Evolutionary conservation across 2,797 vertebrate species (phyloP), one percentile per base, ranked within the genome.

Genomic region (Hephaestus fuliginosus): DNA sequence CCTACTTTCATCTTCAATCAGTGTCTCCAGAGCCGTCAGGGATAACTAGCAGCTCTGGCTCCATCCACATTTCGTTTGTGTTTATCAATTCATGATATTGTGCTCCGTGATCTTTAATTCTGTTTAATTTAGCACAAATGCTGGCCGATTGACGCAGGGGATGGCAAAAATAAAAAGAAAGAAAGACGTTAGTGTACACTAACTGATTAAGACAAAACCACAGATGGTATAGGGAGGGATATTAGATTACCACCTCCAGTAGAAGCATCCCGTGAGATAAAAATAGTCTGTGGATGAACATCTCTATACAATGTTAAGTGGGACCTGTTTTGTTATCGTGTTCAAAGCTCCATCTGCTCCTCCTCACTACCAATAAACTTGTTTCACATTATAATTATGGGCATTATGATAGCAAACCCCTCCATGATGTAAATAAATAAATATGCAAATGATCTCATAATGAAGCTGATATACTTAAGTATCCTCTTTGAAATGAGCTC

Each of bases 1-100:
- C 90, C 94, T 95, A 90, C 91, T 93, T 96, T 95, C 92, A 95
- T 93, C 90, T 95, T 93, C 92, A 93, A 94, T 95, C 94, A 95
- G 87, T 79, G 77, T 94, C 91, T 93, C 78, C 84, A 57, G 73
- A 89, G 86, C 88, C 88, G 78, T 92, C 89, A 88, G 86, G 82
- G 84, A 91, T 83, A 85, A 92, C 82, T 80, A 88, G 87, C 82
- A 82, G 65, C 85, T 86, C 55, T 1, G 43, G 20, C 64, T 87
- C 81, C 70, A 56, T 51, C 75, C 25, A 20, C 44, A 57, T 82
- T 84, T 86, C 22, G 65, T 81, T 83, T 76, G 70, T 80, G 69
- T 87, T 90, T 52, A 83, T 90, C 62, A 71, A 74, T 81, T 84
- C 25, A 14, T 74, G 70, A 85, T 82, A 66, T 76, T 80, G 78